Conservation (phyloP, 2,113 vertebrate genomes). For the Cyprinodon brontotheroides region DNA sequence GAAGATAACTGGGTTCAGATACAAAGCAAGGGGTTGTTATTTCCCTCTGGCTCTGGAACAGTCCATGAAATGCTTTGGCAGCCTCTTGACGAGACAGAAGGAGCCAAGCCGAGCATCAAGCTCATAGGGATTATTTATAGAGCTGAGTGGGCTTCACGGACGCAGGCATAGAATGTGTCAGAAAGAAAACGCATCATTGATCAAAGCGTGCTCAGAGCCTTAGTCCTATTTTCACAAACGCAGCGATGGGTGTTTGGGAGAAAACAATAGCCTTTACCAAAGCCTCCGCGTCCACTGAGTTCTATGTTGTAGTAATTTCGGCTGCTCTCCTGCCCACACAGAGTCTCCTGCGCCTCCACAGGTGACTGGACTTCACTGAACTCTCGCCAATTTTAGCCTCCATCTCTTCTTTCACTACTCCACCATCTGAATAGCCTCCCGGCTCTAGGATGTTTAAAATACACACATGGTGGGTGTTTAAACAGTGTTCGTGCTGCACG, state of each 20-base stretch:
- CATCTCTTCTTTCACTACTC: slow-evolving; percentile 40
- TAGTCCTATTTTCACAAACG: slow-evolving; percentile 49
- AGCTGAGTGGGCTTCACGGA: slow-evolving; percentile 77
- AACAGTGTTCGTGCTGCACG: slow-evolving; percentile 33
- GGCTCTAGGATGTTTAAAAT: slow-evolving; percentile 52
- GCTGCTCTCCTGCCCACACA: slow-evolving; percentile 57
- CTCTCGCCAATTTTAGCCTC: slow-evolving; percentile 65
- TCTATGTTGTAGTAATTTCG: slow-evolving; percentile 45
- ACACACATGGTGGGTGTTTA: slow-evolving; percentile 57
- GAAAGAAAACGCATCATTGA: slow-evolving; percentile 72
- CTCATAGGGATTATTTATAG: slow-evolving; percentile 78
- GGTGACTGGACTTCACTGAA: slow-evolving; percentile 66
- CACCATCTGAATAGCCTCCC: slow-evolving; percentile 50
- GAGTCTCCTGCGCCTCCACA: slow-evolving; percentile 67
- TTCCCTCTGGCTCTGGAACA: slow-evolving; percentile 28
- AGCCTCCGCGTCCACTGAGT: slow-evolving; percentile 11
- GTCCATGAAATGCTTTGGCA: slow-evolving; percentile 51
- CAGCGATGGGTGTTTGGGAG: slow-evolving; percentile 12
- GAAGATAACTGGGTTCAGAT: slow-evolving; percentile 34
- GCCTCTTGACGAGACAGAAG: slow-evolving; percentile 73
- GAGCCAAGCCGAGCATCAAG: slow-evolving; percentile 68
- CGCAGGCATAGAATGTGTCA: slow-evolving; percentile 75
- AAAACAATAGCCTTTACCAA: slow-evolving; percentile 48
- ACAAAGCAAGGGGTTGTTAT: slow-evolving; percentile 6
- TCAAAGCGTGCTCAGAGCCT: slow-evolving; percentile 63